phyloP scores from a whole-genome alignment of 1,140 invertebrate species.

The Philopotamus ludificatus region DNA sequence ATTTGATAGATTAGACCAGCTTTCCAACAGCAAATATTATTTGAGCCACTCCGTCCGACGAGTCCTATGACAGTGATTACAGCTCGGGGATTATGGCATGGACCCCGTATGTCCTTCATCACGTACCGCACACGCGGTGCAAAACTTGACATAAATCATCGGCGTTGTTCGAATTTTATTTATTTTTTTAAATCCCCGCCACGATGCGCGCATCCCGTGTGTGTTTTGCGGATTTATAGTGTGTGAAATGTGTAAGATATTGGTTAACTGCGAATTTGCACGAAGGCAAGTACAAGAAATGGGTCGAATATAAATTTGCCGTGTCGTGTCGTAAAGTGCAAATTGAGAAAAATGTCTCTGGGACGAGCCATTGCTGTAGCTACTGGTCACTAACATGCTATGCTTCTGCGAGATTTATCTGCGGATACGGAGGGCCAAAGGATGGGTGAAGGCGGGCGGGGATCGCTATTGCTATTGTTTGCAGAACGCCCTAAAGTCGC shows the following conservation, averaged over 20 bases:
- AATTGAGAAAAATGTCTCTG: constrained; percentile 37
- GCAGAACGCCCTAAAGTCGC: no score
- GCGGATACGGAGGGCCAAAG: constrained; percentile 4
- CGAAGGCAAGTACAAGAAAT: constrained; percentile 1
- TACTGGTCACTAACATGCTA: constrained; percentile 4
- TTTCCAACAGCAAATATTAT: constrained; percentile 8
- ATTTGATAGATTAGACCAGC: constrained; percentile 15
- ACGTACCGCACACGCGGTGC: not conserved
- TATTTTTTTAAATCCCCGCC: not conserved
- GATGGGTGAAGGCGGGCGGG: not conserved
- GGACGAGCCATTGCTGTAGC: constrained; percentile 6
- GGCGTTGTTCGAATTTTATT: not conserved
- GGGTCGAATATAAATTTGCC: constrained; percentile 34
- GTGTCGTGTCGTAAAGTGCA: constrained; percentile 38
- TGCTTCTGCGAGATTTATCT: not conserved
- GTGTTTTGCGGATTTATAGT: no score
- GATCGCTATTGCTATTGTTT: no score
- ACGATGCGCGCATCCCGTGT: no score
- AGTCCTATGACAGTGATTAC: constrained; percentile 5
- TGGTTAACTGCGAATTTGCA: not conserved
- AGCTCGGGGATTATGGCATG: not conserved
- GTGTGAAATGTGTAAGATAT: not conserved
- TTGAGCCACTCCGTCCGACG: not conserved
- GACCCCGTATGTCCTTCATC: no score
- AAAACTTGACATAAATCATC: not conserved